phyloP scores from a whole-genome alignment of 2,888 invertebrate genomes.

The Cantharis rustica region DNA sequence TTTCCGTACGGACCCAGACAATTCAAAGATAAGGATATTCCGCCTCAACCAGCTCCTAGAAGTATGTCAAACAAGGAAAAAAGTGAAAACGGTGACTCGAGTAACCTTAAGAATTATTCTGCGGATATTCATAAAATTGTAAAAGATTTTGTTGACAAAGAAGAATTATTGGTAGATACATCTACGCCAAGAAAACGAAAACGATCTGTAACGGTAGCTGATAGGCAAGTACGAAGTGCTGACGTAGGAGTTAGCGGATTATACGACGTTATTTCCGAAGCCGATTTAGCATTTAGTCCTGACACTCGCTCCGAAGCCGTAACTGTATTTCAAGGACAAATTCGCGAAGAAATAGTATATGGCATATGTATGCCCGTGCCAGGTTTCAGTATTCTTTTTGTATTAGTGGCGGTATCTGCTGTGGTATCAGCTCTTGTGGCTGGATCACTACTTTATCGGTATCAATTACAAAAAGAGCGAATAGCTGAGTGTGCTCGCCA shows the following conservation, averaged over 20 bases:
- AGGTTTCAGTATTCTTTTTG: constrained; percentile 86
- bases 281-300: constrained; percentile 88
- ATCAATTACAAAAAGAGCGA: constrained; percentile 76
- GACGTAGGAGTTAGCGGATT: constrained; percentile 89
- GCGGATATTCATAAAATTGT: constrained; percentile 32
- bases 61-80: constrained; percentile 51
- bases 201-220: constrained; percentile 68
- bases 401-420: constrained; percentile 84
- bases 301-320: constrained; percentile 79
- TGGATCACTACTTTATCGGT: constrained; percentile 77
- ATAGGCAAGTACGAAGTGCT: constrained; percentile 78
- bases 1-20: constrained; percentile 82
- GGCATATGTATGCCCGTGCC: constrained; percentile 90
- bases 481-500: constrained; percentile 59
- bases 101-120: neutral
- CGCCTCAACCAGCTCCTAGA: constrained; percentile 61
- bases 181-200: constrained; percentile 60
- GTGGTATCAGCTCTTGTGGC: constrained; percentile 87
- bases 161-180: constrained; percentile 26
- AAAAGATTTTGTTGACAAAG: neutral
- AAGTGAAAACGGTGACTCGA: neutral
- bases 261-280: constrained; percentile 88
- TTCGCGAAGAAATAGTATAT: constrained; percentile 87
- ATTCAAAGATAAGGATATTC: constrained; percentile 62
- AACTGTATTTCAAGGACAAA: constrained; percentile 85